Evolutionary conservation across 2,888 invertebrate species (phyloP), one percentile per base, ranked within the genome.

Genomic region (Hypercompe scribonia): DNA sequence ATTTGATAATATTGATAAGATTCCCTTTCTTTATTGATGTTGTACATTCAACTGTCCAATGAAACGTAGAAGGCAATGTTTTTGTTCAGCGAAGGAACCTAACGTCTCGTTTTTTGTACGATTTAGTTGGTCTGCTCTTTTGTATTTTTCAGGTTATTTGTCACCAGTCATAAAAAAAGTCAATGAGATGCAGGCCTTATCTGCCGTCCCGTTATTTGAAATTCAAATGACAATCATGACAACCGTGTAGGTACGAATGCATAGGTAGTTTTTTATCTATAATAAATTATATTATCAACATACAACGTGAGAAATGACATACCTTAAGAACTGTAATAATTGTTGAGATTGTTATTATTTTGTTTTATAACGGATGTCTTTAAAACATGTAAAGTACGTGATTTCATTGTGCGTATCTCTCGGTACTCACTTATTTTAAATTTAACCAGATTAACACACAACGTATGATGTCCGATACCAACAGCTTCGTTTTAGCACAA

Each of bases 401-500:
- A 42, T 63, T 36, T 33, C 50, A 70, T 70, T 70, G 70, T 70
- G 46, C 54, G 50, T 36, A 31, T 67, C 21, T 67, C 31, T 67
- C n/a, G 46, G 31, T 61, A 31, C 31, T 31, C 61, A 61, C 18
- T 69, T 65, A 54, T 58, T 68, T 70, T 74, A 67, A 74, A 70
- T 67, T 70, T 67, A 70, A 64, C 72, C 72, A 70, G 70, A 66
- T 67, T 64, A 63, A 64, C 75, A n/a, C 72, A 70, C 68, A 46
- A 70, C 64, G 42, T 54, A 31, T 28, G 54, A 58, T 46, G 66
- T 72, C 65, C 71, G 78, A 70, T 71, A 69, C 73, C 77, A 80
- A 83, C 80, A 79, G 70, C 74, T 74, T 76, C 50, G 69, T 74
- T 78, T 81, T 74, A 78, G 80, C 79, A 68, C 70, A 71, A 68